Base-by-base conservation (phyloP, 2,797 vertebrate species). In the Notolepis coatsorum region DNA sequence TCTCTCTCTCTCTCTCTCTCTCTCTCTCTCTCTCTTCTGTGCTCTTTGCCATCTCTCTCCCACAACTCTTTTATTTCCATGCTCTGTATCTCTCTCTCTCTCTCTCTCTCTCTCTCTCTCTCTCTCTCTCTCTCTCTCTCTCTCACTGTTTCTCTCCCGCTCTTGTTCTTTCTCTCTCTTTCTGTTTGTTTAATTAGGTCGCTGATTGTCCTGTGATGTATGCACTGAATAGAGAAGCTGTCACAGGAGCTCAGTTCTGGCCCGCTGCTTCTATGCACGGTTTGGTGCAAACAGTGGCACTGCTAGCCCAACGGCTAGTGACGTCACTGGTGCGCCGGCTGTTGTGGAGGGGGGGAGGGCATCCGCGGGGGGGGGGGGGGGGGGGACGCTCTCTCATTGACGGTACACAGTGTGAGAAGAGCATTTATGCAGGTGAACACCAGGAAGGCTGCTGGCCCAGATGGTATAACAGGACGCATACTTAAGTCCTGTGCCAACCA, bases 241-340 rank as follows among this genome's bases (percentile, higher is more conserved):
- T 89, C 86, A 88, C 68, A 74, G 50, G 57, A 62, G 67, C 65
- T 88, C 82, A 86, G 30, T 85, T 84, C 72, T 88, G 82, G 81
- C 82, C 85, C 65, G 61, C 49, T 80, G 82, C 84, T 59, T 81
- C 57, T n/a, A n/a, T n/a, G n/a, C n/a, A n/a, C n/a, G n/a, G n/a
- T n/a, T n/a, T n/a, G n/a, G n/a, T n/a, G n/a, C n/a, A n/a, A n/a
- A n/a, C n/a, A n/a, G n/a, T n/a, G n/a, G n/a, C n/a, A n/a, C n/a
- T n/a, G n/a, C n/a, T n/a, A n/a, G n/a, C n/a, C n/a, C n/a, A n/a
- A n/a, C n/a, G n/a, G n/a, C n/a, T n/a, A n/a, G n/a, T n/a, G n/a
- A n/a, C n/a, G n/a, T n/a, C n/a, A n/a, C n/a, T n/a, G n/a, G n/a
- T n/a, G n/a, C n/a, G n/a, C n/a, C n/a, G n/a, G n/a, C n/a, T n/a